Base-by-base conservation (phyloP, 2,797 vertebrate genomes). In the Botia almorhae region DNA sequence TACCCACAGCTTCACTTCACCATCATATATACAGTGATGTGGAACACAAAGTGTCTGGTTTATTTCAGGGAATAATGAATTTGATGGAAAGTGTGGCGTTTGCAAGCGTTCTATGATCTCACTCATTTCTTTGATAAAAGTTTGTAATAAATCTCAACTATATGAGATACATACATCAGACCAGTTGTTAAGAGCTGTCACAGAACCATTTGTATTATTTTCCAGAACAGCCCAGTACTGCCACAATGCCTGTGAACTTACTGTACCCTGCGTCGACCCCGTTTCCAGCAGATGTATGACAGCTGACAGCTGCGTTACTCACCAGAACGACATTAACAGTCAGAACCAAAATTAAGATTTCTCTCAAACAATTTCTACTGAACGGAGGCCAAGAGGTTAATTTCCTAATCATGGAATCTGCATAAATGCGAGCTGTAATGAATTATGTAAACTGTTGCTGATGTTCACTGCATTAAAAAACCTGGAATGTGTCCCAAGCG, bases 281-380 rank as follows among this genome's bases (percentile, higher is more conserved):
- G 8, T 85, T 84, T 39, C 82, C 65, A 90, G 82, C 92, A 93
- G 92, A 93, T 94, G 92, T 90, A 87, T 74, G 7, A 43, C 91
- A 93, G 92, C 92, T 94, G 93, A 89, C 92, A 94, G 93, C 92
- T 94, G 92, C 78, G 76, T 77, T 73, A 61, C 55, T 78, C 84
- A 82, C 83, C 85, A 60, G 84, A 89, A 88, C 75, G 75, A 78
- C 88, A 88, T 64, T 65, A 89, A 83, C 84, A 75, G 88, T 89
- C 79, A 68, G 74, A 82, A 84, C 80, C 87, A 89, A 87, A 84
- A 83, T 78, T 75, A 78, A 29, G 12, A 83, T 87, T 86, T 88
- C 76, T 88, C 72, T 73, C 81, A 83, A 89, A 90, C 87, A 86
- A 90, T 89, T 85, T 86, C 70, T 69, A 82, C 67, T 83, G 80